Percentiles rank a stretch among this genome's conserved stretches.
phyloP scores from a whole-genome alignment of 2,888 invertebrate species.

The Conus canariensis region DNA sequence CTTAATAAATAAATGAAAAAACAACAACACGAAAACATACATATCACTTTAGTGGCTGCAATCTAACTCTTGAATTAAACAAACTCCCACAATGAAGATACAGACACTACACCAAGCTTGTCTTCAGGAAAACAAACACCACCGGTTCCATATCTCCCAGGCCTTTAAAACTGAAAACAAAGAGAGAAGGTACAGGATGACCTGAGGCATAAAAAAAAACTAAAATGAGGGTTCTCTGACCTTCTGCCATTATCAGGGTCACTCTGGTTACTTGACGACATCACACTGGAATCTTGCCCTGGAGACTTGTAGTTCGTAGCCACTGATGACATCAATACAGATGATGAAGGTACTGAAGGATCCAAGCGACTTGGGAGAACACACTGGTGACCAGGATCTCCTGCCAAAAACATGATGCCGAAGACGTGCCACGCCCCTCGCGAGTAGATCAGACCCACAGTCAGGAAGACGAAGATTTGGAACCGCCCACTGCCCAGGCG shows the following conservation, averaged over 20 bases:
- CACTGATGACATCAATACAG: not conserved
- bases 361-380: not conserved
- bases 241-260: not conserved
- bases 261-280: not conserved
- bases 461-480: slow-evolving; percentile 58
- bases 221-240: not conserved
- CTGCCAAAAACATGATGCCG: slow-evolving; percentile 65
- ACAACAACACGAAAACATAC: no score
- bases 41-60: no score
- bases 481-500: slow-evolving; percentile 58
- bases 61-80: no score
- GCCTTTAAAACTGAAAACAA: no score
- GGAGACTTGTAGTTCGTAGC: not conserved
- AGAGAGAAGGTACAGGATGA: no score
- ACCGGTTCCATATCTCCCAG: no score
- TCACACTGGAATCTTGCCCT: no score
- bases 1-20: no score
- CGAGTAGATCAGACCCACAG: slow-evolving; percentile 64
- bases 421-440: slow-evolving; percentile 69
- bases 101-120: no score
- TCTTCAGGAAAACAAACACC: no score
- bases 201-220: no score
- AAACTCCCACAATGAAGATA: no score
- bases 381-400: slow-evolving; percentile 63
- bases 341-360: not conserved